A percentile compares a stretch with the other conserved stretches of the same genome.
Evolutionary conservation across 2,113 vertebrate genomes (phyloP).

Genomic region (Platycercus adscitus): DNA sequence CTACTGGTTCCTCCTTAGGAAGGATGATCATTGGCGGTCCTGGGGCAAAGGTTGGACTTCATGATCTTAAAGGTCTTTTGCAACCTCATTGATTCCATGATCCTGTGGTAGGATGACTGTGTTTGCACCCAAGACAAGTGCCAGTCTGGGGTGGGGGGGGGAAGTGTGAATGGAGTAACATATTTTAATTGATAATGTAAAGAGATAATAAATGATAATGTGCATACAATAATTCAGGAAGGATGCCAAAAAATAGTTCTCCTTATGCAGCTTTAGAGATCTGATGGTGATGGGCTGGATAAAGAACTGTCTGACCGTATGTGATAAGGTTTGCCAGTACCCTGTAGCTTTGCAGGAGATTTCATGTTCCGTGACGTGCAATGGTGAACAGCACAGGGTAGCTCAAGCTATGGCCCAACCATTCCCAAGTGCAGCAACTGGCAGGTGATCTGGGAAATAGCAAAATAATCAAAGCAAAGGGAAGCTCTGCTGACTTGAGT

Average conservation of each 20-base stretch:
- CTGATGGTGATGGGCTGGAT: background rate
- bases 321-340: background rate
- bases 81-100: background rate
- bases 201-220: background rate
- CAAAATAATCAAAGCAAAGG: background rate
- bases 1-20: background rate
- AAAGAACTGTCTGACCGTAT: background rate
- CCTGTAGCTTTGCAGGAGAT: background rate
- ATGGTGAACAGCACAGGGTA: background rate
- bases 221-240: background rate
- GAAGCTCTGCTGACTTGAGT: background rate
- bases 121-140: background rate
- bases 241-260: fast-evolving
- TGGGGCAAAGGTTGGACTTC: background rate
- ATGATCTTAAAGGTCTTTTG: background rate
- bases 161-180: fast-evolving
- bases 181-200: background rate
- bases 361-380: fast-evolving
- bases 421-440: background rate
- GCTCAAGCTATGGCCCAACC: fast-evolving
- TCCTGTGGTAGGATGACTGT: background rate
- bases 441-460: background rate
- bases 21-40: background rate
- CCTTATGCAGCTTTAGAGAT: background rate
- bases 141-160: background rate